A percentile compares a stretch with the other conserved stretches of the same genome.
Conservation (phyloP, 2,113 vertebrate species). For the Empidonax traillii region DNA sequence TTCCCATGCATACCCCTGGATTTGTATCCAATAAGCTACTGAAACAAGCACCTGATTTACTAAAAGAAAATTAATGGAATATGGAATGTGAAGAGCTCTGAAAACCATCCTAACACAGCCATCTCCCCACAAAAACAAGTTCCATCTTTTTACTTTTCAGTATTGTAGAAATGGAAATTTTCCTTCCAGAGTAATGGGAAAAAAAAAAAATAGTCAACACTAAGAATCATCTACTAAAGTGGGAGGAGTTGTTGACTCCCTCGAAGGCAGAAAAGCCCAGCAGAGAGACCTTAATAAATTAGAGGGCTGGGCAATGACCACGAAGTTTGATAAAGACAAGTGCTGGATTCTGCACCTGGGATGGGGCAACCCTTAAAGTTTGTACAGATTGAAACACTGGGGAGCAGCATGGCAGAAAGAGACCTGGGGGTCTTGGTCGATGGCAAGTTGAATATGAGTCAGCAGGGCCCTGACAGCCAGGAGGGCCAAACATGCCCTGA, state of each 20-base stretch:
- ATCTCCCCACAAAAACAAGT: not conserved
- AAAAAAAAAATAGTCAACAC: not conserved
- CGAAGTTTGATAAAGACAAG: not conserved
- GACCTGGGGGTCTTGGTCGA: rapidly evolving
- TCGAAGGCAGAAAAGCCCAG: not conserved
- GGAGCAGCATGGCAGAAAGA: not conserved
- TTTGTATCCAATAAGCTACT: not conserved
- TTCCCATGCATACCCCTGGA: not conserved
- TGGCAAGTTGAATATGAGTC: rapidly evolving
- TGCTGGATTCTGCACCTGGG: not conserved
- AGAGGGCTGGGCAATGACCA: not conserved
- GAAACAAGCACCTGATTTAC: not conserved
- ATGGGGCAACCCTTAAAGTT: not conserved
- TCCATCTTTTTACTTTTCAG: not conserved
- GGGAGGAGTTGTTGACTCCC: not conserved
- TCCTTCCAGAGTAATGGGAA: not conserved
- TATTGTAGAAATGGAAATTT: not conserved
- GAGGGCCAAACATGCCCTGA: rapidly evolving
- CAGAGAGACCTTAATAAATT: not conserved
- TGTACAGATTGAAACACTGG: no score
- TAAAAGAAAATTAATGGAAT: not conserved
- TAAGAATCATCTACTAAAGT: not conserved
- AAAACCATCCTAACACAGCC: not conserved
- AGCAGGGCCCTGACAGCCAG: not conserved
- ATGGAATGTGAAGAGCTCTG: not conserved